These are phyloP conservation scores for Noctua comes DNA, from an alignment of 2,888 invertebrate genomes.

Conservation along the genomic window DNA sequence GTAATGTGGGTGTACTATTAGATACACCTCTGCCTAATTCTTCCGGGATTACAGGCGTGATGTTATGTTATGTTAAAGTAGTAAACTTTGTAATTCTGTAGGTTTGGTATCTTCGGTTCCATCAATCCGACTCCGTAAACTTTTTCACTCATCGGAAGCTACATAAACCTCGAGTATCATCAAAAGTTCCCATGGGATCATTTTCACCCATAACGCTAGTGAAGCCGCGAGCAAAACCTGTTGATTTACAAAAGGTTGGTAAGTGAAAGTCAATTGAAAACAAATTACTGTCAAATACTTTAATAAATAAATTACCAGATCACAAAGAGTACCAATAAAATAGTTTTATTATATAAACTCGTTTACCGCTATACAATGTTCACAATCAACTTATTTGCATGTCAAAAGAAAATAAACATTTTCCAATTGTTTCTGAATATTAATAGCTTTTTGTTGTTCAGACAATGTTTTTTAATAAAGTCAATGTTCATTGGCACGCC, in stretches of 20 bases:
- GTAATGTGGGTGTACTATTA: too few relatives aligned
- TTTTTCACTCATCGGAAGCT: neutral
- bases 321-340: neutral
- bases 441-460: conserved; percentile 38
- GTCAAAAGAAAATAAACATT: conserved; percentile 31
- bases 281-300: neutral
- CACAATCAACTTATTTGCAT: conserved; percentile 39
- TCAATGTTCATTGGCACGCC: conserved; percentile 14
- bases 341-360: conserved; percentile 24
- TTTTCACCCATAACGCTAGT: neutral
- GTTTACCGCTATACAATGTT: conserved; percentile 21
- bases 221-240: neutral
- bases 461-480: conserved; percentile 39
- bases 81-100: neutral
- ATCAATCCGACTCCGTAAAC: neutral
- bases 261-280: neutral
- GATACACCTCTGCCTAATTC: too few relatives aligned
- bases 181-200: neutral
- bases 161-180: neutral
- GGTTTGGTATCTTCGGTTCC: neutral
- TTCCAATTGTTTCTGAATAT: conserved; percentile 34
- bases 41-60: too few relatives aligned
- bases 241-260: too few relatives aligned
- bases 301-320: conserved; percentile 16
- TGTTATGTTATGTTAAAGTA: neutral